These are phyloP conservation scores for Bibio marci DNA, from an alignment of 2,888 invertebrate genomes.

Conservation along the genomic window DNA sequence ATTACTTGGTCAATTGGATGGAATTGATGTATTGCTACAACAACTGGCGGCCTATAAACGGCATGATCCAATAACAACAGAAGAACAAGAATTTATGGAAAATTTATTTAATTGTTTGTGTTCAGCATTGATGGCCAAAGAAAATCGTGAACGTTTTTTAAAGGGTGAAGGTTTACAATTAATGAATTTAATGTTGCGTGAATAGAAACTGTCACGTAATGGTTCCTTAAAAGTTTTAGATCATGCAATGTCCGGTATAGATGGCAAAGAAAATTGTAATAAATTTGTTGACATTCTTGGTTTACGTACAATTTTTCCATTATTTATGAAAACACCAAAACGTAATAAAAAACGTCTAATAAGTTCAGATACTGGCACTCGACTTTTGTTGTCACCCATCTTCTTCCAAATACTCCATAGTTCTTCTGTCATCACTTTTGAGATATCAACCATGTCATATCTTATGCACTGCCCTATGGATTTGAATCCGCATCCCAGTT, in stretches of 20 bases:
- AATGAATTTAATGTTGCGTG: constrained; percentile 92
- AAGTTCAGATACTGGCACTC: constrained; percentile 63
- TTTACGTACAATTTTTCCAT: constrained; percentile 86
- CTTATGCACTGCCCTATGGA: too few species aligned
- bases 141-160: constrained; percentile 83
- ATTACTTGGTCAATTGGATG: constrained; percentile 79
- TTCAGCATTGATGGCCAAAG: constrained; percentile 73
- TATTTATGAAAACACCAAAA: constrained; percentile 98
- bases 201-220: constrained; percentile 91
- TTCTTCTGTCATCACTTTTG: too few species aligned
- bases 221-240: constrained; percentile 96
- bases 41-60: constrained; percentile 90
- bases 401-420: too few species aligned
- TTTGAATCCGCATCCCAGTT: too few species aligned
- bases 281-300: constrained; percentile 97
- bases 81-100: constrained; percentile 98
- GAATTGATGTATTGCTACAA: constrained; percentile 89
- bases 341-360: constrained; percentile 59
- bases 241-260: constrained; percentile 86
- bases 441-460: too few species aligned
- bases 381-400: too few species aligned
- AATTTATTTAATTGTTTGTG: constrained; percentile 94
- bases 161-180: constrained; percentile 95
- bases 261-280: constrained; percentile 89
- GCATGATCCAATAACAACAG: constrained; percentile 77